phyloP scores from a whole-genome alignment of 92 coral and sea anemone species.

The Heteractis magnifica region DNA sequence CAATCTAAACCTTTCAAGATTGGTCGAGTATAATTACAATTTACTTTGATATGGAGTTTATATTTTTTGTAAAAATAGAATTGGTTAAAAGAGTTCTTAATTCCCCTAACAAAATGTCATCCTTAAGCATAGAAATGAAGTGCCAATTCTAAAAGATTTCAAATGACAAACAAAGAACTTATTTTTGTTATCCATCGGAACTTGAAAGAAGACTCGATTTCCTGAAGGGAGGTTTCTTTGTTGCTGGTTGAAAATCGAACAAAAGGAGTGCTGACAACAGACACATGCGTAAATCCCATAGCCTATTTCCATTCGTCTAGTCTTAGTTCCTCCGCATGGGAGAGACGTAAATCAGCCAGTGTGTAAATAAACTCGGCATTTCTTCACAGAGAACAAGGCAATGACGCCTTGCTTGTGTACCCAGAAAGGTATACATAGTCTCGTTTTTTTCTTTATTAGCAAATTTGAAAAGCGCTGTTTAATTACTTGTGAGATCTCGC shows the following conservation, averaged over 20 bases:
- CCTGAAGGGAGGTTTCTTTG: conserved; percentile 60
- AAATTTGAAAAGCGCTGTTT: conserved; percentile 31
- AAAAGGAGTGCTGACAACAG: conserved; percentile 30
- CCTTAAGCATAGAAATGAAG: conserved; percentile 14
- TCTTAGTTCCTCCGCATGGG: conserved; percentile 10
- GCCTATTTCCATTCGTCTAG: conserved; percentile 23
- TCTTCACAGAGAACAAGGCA: conserved; percentile 37
- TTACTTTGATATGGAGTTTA: conserved; percentile 14
- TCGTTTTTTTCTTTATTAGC: conserved; percentile 45
- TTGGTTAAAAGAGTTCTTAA: neutral
- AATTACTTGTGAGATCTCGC: conserved; percentile 48
- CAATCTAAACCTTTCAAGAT: conserved; percentile 33
- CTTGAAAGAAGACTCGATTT: conserved; percentile 52
- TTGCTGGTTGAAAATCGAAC: conserved; percentile 38
- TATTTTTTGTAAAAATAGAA: conserved; percentile 6
- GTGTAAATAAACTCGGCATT: conserved; percentile 55
- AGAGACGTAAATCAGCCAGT: conserved; percentile 27
- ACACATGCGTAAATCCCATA: conserved; percentile 40
- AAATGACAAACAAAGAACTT: conserved; percentile 19
- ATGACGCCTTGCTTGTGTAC: conserved; percentile 56
- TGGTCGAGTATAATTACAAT: conserved; percentile 47
- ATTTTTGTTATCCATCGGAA: conserved; percentile 38
- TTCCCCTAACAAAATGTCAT: conserved; percentile 4
- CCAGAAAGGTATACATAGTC: conserved; percentile 55
- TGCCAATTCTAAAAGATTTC: conserved; percentile 23